A percentile compares a stretch with the other conserved stretches of the same genome.
Conservation (phyloP, 2,888 invertebrate species). For the Reticulitermes lucifugus region DNA sequence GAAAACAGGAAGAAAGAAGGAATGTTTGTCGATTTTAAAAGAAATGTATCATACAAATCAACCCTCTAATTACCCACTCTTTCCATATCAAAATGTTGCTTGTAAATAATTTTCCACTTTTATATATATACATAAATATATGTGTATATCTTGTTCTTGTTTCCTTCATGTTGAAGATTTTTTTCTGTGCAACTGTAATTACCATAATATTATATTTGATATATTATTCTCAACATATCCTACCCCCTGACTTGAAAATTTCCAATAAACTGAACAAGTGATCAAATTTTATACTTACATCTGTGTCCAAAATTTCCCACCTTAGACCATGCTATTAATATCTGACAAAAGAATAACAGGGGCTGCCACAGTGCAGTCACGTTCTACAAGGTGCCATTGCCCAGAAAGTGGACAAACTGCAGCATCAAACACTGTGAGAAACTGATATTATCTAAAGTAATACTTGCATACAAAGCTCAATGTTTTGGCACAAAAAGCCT, state of each 20-base stretch:
- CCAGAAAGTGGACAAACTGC: too few species aligned
- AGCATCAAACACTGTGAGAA: too few species aligned
- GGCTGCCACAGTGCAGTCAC: too few species aligned
- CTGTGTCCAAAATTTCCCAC: too few species aligned
- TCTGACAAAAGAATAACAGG: too few species aligned
- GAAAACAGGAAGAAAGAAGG: slow-evolving; percentile 43
- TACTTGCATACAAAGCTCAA: too few species aligned
- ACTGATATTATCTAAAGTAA: too few species aligned
- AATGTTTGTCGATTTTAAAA: slow-evolving; percentile 42
- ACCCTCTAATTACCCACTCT: slow-evolving; percentile 44
- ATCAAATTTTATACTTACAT: too few species aligned
- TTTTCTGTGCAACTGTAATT: slow-evolving; percentile 49
- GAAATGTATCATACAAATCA: slow-evolving; percentile 39
- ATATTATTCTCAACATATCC: slow-evolving; percentile 51
- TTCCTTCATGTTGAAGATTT: slow-evolving; percentile 52
- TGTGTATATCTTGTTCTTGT: slow-evolving; percentile 53
- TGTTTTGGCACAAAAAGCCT: too few species aligned
- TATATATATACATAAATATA: slow-evolving; percentile 53
- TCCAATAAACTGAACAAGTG: slow-evolving; percentile 24
- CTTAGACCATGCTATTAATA: too few species aligned
- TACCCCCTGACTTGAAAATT: slow-evolving; percentile 26
- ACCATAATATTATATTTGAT: slow-evolving; percentile 53
- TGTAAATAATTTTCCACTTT: slow-evolving; percentile 55
- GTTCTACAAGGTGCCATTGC: too few species aligned
- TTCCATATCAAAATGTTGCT: slow-evolving; percentile 53